Percentiles rank a stretch among this genome's conserved stretches.
Conservation (phyloP, 2,113 vertebrate genomes). For the Ailurus styani region DNA sequence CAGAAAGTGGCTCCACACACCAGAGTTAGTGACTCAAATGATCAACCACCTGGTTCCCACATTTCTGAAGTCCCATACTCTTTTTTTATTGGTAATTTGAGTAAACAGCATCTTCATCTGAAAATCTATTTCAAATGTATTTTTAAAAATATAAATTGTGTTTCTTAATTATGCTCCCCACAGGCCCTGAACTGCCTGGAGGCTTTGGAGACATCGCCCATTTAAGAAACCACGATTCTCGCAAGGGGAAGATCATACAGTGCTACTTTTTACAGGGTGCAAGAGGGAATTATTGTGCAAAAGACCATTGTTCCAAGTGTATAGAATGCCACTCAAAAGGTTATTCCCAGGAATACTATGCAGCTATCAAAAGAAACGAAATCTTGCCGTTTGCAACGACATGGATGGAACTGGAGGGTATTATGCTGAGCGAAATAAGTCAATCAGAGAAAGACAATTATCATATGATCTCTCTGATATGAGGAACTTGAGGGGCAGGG, state of each 20-base stretch:
- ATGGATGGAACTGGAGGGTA: too few species aligned
- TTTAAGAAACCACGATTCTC: background rate
- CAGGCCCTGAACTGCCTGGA: background rate
- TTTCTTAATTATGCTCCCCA: background rate
- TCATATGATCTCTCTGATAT: too few species aligned
- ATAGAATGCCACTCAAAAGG: background rate
- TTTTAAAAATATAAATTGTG: background rate
- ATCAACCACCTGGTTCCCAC: too few species aligned
- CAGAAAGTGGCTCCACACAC: background rate
- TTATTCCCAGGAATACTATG: too few species aligned
- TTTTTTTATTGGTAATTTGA: accelerated
- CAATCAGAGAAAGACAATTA: too few species aligned
- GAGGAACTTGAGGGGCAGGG: too few species aligned
- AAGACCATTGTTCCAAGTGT: background rate
- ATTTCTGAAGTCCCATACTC: accelerated
- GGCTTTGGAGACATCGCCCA: accelerated
- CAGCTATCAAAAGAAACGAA: too few species aligned
- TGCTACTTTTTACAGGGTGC: accelerated
- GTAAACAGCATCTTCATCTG: background rate
- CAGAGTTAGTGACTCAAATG: background rate
- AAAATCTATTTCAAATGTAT: background rate
- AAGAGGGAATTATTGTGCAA: too few species aligned
- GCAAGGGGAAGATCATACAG: accelerated
- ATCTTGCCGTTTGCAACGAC: too few species aligned
- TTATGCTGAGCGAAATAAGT: too few species aligned